Evolutionary conservation across 2,888 invertebrate genomes (phyloP), one percentile per base, ranked within the genome.

Genomic region (Nomada fucata): DNA sequence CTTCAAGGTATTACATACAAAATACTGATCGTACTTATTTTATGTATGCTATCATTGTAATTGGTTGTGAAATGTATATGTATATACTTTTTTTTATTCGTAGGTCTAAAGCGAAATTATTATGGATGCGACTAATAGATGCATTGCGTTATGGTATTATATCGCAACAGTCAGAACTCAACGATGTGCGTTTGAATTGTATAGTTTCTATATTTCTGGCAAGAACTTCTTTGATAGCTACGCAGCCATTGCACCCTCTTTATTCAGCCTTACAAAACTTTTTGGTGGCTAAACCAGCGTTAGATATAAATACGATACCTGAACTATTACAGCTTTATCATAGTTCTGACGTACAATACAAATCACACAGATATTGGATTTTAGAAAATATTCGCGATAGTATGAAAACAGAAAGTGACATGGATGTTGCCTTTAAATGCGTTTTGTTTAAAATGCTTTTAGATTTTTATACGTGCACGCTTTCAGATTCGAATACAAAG

Each of bases 271-370:
- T 98, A n/a, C 96, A 97, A 91, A 95, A 96, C 89, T 98, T 97
- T 92, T 94, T 98, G 53, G 95, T 97, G 90, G 96, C 97, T 2
- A 98, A 97, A 93, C 96, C 97, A 15, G 95, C 95, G 11, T 95
- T 98, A 20, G 96, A 98, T 91, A 94, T 98, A 20, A 95, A 95
- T 18, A 95, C 96, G 3, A 96, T 98, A n/a, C 98, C 98, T 0
- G 98, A 98, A 92, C 96, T 98, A 90, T 96, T 97, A 80, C 96
- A 97, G 70, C 95, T 98, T 53, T 96, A 98, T 91, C 97, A 97
- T 91, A 97, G 97, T 82, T 95, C 96, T 13, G 97, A 97, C 75
- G 94, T 97, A 0, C 95, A 96, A 87, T 95, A 95, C 72, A 95
- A 95, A 26, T 95, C 95, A 0, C 96, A 97, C 89, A 95, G 97